Evolutionary conservation across 2,888 invertebrate species (phyloP), one percentile per base, ranked within the genome.

Genomic region (Eupeodes luniger): DNA sequence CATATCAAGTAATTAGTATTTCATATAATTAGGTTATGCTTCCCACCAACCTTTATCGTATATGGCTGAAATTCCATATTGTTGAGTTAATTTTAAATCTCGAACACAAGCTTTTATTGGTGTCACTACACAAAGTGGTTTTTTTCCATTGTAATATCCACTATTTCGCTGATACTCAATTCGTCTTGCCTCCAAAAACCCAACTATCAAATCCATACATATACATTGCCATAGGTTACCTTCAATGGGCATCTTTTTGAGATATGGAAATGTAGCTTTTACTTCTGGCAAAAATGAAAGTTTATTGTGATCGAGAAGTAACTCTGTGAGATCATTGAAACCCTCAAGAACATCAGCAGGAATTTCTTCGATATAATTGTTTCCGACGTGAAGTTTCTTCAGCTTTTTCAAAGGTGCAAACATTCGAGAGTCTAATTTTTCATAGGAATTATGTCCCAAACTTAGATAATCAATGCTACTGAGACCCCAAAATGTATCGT

Each of bases 161-260:
- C 91, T 91, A 4, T 90, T 79, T 0, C 91, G 91, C n/a, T 91
- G 70, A 75, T 92, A 93, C 0, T 87, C 87, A 5, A 93, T 89
- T 0, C 86, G 62, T 7, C 87, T 90, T n/a, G 62, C 44, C 1
- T 90, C 87, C 12, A 93, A 76, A 90, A 91, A 93, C 0, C 83
- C 76, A 12, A 91, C 89, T 12, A 93, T 70, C 47, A 91, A 91
- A 27, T 90, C 85, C 5, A 92, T 90, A 70, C 93, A 93, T 0
- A 91, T 90, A 87, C 93, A 93, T 72, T 93, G 93, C 93, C 93
- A 93, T 0, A 93, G 93, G 90, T 93, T 93, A 1, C 92, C 93
- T 75, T 93, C 93, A 4, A 93, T 90, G 1, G 92, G 85, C 0
- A 91, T 78, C 34, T 91, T 91, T 11, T 81, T 85, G 0, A 93